Conservation (phyloP, 2,888 invertebrate genomes). For the Eueremaeus valkanovi region DNA sequence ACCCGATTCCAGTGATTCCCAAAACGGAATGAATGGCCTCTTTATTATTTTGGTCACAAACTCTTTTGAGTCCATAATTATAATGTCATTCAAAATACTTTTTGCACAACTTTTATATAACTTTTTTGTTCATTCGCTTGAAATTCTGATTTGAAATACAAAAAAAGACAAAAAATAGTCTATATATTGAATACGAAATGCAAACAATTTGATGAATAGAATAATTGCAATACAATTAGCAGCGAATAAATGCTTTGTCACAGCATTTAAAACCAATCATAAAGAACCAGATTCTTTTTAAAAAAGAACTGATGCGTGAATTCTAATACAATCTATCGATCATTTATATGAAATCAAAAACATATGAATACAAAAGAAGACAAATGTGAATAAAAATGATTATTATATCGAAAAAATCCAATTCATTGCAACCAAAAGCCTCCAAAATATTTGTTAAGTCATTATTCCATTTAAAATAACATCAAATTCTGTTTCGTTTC, state of each 20-base stretch:
- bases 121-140: not conserved
- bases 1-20: not conserved
- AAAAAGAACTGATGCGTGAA: slow-evolving; percentile 19
- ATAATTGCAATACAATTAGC: not conserved
- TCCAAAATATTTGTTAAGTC: not conserved
- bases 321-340: not conserved
- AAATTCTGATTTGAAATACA: not conserved
- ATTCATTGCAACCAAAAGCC: not conserved
- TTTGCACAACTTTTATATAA: not conserved
- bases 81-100: not conserved
- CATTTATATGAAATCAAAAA: not conserved
- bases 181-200: not conserved
- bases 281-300: not conserved
- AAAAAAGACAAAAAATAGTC: too few species aligned
- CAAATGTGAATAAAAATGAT: not conserved
- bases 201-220: slow-evolving; percentile 18
- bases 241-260: slow-evolving; percentile 29
- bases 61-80: not conserved
- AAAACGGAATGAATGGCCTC: slow-evolving; percentile 22
- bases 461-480: too few species aligned
- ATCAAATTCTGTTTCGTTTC: too few species aligned
- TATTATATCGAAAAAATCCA: not conserved
- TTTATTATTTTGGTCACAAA: slow-evolving; percentile 25
- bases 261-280: too few species aligned
- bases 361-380: not conserved